phyloP scores from a whole-genome alignment of 2,113 vertebrate species.

The Peromyscus polionotus region DNA sequence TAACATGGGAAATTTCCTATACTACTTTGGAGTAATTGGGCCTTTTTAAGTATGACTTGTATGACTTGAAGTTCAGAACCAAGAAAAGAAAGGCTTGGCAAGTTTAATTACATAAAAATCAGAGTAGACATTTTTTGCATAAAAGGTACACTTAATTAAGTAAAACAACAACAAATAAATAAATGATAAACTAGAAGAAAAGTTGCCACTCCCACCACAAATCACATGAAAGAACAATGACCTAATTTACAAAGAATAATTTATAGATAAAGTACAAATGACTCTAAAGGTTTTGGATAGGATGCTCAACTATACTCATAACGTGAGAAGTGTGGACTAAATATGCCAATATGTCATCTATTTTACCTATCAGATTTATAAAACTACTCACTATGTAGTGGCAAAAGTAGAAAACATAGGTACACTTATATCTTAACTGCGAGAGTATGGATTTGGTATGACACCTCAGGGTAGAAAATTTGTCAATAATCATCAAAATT shows the following conservation, averaged over 20 bases:
- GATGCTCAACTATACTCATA: background rate
- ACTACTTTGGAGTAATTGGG: slow-evolving; percentile 27
- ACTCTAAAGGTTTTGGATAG: slow-evolving; percentile 41
- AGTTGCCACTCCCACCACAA: slow-evolving; percentile 8
- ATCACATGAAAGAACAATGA: background rate
- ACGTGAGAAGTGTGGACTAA: slow-evolving; percentile 42
- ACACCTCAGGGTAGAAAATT: background rate
- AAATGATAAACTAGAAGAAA: slow-evolving; percentile 48
- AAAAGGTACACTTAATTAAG: slow-evolving; percentile 7
- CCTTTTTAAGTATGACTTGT: slow-evolving; percentile 45
- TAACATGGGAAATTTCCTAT: background rate
- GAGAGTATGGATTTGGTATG: background rate
- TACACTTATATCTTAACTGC: background rate
- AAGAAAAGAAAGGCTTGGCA: slow-evolving; percentile 41
- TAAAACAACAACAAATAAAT: background rate
- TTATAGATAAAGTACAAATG: slow-evolving; percentile 39
- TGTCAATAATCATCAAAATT: slow-evolving; percentile 55
- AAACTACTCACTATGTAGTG: background rate
- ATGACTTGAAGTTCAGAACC: slow-evolving; percentile 9
- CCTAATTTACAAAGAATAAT: slow-evolving; percentile 33
- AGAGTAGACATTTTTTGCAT: background rate
- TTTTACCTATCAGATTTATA: slow-evolving; percentile 46
- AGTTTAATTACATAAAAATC: slow-evolving; percentile 57
- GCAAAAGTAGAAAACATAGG: background rate
- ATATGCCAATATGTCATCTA: slow-evolving; percentile 9